Percentiles rank a stretch among this genome's conserved stretches.
Conservation (phyloP, 2,113 vertebrate genomes). For the Acrocephalus kingi region DNA sequence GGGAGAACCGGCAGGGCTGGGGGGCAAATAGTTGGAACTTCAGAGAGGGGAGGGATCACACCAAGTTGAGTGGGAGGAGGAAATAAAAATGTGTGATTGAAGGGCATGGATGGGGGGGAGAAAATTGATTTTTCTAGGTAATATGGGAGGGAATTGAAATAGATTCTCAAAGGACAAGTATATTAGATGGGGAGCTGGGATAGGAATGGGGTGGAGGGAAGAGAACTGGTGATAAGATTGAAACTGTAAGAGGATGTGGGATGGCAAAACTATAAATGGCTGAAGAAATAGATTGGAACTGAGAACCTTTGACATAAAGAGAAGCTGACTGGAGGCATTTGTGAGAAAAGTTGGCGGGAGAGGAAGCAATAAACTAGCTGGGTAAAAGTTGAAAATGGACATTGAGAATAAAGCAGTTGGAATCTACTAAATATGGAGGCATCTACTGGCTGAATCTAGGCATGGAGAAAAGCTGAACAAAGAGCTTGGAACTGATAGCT, state of each 20-base stretch:
- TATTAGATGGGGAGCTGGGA: background rate
- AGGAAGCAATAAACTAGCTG: background rate
- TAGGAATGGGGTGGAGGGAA: background rate
- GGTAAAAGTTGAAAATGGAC: background rate
- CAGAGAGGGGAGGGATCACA: background rate
- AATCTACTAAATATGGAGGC: background rate
- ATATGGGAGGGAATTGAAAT: background rate
- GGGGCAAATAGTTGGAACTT: background rate
- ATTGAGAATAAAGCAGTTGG: background rate
- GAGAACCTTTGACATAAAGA: background rate
- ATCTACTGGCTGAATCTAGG: background rate
- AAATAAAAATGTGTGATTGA: background rate
- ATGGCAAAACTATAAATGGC: conserved; percentile 4
- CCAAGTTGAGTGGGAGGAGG: background rate
- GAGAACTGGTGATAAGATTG: background rate
- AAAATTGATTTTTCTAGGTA: background rate
- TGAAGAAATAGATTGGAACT: conserved; percentile 10
- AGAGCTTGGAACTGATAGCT: background rate
- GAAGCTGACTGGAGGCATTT: background rate
- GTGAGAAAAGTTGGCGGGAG: background rate
- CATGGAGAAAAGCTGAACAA: background rate
- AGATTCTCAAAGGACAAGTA: background rate
- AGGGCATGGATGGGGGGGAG: background rate
- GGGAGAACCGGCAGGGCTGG: background rate
- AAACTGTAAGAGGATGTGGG: conserved; percentile 24